A percentile compares a stretch with the other conserved stretches of the same genome.
Evolutionary conservation across 2,888 invertebrate genomes (phyloP).

Genomic region (Drosophila aldrichi): DNA sequence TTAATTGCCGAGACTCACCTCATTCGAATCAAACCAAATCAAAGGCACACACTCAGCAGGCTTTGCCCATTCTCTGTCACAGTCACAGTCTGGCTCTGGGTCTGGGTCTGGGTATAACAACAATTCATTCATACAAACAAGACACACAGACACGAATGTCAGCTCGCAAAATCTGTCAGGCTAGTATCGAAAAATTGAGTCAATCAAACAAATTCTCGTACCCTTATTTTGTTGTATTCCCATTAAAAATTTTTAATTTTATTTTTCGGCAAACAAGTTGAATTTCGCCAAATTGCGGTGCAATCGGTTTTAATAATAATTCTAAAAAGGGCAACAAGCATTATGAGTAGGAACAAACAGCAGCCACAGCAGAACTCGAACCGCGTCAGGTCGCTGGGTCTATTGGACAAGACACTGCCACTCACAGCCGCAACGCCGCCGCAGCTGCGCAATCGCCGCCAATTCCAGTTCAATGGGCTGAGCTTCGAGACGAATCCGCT

Average conservation of each 20-base stretch:
- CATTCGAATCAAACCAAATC: slow-evolving; percentile 18
- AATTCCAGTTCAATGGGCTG: slow-evolving; percentile 52
- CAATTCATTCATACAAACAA: slow-evolving; percentile 24
- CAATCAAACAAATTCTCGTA: slow-evolving; percentile 14
- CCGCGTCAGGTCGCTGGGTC: slow-evolving; percentile 25
- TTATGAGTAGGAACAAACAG: slow-evolving; percentile 21
- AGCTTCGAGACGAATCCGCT: slow-evolving; percentile 46
- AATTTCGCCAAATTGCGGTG: slow-evolving; percentile 17
- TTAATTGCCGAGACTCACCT: slow-evolving; percentile 20
- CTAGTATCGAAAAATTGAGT: slow-evolving; percentile 2
- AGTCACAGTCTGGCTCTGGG: slow-evolving; percentile 9
- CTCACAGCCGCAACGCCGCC: slow-evolving; percentile 35
- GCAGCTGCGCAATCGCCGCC: slow-evolving; percentile 41
- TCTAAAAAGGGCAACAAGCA: background rate
- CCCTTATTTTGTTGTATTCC: slow-evolving; percentile 10
- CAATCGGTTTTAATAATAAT: background rate
- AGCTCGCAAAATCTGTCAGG: slow-evolving; percentile 32
- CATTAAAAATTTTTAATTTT: slow-evolving; percentile 16
- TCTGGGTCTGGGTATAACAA: slow-evolving; percentile 18
- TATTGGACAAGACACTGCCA: slow-evolving; percentile 39
- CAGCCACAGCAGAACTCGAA: background rate
- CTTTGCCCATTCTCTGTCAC: slow-evolving; percentile 25
- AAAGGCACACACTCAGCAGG: slow-evolving; percentile 32
- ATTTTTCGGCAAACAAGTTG: slow-evolving; percentile 31
- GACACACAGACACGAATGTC: slow-evolving; percentile 34